Evolutionary conservation across 2,797 vertebrate genomes (phyloP), one percentile per base, ranked within the genome.

Genomic region (Phylloscopus collybita): DNA sequence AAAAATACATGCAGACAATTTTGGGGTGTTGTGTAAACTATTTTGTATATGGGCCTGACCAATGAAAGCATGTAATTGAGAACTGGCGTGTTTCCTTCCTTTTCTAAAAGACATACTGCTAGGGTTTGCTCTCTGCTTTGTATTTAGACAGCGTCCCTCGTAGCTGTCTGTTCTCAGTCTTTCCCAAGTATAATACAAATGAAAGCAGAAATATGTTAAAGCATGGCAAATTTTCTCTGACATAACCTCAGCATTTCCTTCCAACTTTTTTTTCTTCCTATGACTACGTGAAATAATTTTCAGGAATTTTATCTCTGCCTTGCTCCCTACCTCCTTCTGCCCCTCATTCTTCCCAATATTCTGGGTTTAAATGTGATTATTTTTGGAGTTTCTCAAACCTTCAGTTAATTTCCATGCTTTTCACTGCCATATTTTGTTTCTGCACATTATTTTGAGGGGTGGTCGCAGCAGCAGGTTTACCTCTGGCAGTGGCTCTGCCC

Each of bases 121-220:
- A 84, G 88, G 54, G 82, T 92, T 96, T 95, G 84, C 70, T 96
- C 70, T 96, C 78, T 97, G 84, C 69, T 96, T 96, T 30, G 12
- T 65, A 62, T 88, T 95, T 95, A 84, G 96, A 89, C 94, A 92
- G 70, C 1, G 13, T 64, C 62, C 66, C 66, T 85, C 49, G 53
- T 95, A 94, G 87, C 64, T 95, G 73, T 87, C 82, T 83, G 67
- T 87, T 96, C 91, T 91, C 67, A 76, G 67, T 91, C 53, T 91
- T 96, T 59, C 65, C 66, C 2, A 9, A 94, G 36, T 80, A 73
- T 93, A 88, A 86, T 64, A 15, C 44, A 93, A 95, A 94, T 71
- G 50, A 88, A 94, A 93, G 90, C 53, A 95, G 78, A 93, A 95
- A 70, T 92, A 82, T 50, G 81, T 69, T 94, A 90, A 65, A 92